phyloP scores from a whole-genome alignment of 2,113 vertebrate genomes.

The Bufo bufo region DNA sequence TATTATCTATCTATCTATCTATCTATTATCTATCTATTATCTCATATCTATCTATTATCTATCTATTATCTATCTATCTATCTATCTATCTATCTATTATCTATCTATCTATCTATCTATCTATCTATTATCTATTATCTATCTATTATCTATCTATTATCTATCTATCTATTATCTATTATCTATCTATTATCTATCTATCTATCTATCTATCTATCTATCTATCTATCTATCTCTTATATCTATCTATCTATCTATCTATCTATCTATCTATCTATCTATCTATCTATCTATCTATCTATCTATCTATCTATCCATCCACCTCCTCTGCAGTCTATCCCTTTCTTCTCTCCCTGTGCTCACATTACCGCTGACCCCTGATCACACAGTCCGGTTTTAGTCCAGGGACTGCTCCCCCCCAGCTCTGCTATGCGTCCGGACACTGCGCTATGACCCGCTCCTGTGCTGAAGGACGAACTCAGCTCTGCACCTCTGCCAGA shows the following conservation, averaged over 20 bases:
- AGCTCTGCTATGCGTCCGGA: too few species aligned
- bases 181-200: background rate
- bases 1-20: background rate
- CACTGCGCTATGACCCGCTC: too few species aligned
- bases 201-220: background rate
- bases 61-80: background rate
- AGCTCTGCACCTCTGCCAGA: background rate
- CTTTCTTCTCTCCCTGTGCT: too few species aligned
- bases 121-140: too few species aligned
- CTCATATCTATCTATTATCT: background rate
- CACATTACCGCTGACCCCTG: too few species aligned
- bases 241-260: background rate
- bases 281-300: background rate
- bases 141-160: too few species aligned
- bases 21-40: background rate
- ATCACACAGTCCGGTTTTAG: too few species aligned
- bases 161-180: background rate
- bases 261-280: background rate
- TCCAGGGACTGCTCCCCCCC: too few species aligned
- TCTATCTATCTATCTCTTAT: slow-evolving; percentile 26
- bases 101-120: slow-evolving; percentile 21
- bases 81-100: slow-evolving; percentile 33
- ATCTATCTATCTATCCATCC: background rate
- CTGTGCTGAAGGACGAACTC: background rate
- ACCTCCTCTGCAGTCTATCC: background rate